phyloP scores from a whole-genome alignment of 2,888 invertebrate species.

The Cotesia congregata region DNA sequence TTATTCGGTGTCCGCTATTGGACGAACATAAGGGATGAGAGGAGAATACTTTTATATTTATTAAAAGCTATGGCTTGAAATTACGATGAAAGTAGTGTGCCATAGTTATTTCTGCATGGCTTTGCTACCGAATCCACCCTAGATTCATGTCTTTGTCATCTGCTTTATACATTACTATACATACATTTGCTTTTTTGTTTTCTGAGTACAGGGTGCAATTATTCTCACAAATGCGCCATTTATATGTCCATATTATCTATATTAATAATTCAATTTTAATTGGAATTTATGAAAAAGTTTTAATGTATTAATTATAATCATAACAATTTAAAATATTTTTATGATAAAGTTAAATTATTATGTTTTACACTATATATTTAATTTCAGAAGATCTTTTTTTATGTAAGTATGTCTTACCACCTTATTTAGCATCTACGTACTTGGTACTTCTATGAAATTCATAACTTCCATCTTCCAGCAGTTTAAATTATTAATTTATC shows the following conservation, averaged over 20 bases:
- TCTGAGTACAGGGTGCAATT: conserved; percentile 3
- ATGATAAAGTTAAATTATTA: too few relatives aligned
- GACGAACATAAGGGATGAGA: conserved; percentile 39
- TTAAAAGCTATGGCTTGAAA: conserved; percentile 62
- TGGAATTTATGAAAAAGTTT: too few relatives aligned
- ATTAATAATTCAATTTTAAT: neutral
- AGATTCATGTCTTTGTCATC: conserved; percentile 58
- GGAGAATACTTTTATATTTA: conserved; percentile 67
- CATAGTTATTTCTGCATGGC: conserved; percentile 43
- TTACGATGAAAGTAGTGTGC: conserved; percentile 51
- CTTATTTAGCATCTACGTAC: too few relatives aligned
- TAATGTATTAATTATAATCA: too few relatives aligned
- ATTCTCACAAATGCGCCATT: neutral
- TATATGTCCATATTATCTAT: neutral
- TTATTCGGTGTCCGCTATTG: conserved; percentile 36
- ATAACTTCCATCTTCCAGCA: too few relatives aligned
- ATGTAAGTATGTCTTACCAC: too few relatives aligned
- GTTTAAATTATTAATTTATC: too few relatives aligned
- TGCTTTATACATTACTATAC: conserved; percentile 43
- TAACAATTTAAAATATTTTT: too few relatives aligned
- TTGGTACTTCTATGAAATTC: too few relatives aligned
- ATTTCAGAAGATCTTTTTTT: too few relatives aligned
- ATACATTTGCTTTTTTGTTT: conserved; percentile 34
- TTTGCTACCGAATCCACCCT: conserved; percentile 21
- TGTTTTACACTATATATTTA: too few relatives aligned